These are phyloP conservation scores for Drosophila subpulchrella DNA, from an alignment of 1,140 invertebrate species.

Conservation along the genomic window DNA sequence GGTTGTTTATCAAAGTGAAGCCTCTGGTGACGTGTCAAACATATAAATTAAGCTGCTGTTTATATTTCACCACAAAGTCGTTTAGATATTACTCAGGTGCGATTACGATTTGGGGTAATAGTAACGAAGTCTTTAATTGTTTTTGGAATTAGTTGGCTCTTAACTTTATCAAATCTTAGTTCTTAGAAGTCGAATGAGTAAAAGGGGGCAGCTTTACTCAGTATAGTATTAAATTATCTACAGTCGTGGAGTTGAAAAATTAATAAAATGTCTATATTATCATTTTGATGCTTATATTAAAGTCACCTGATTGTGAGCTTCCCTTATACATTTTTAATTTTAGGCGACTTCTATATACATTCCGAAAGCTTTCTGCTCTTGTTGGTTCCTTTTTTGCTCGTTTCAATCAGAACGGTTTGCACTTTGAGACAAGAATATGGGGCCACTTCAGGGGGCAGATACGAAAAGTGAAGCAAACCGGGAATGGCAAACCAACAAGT, in stretches of 20 bases:
- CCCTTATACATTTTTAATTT: constrained; percentile 13
- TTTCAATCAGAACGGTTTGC: constrained; percentile 57
- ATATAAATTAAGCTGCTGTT: constrained; percentile 22
- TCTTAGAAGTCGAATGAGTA: background rate
- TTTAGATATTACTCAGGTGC: constrained; percentile 5
- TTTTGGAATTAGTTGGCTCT: background rate
- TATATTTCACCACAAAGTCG: constrained; percentile 21
- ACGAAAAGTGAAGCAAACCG: constrained; percentile 47
- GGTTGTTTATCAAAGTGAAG: constrained; percentile 24
- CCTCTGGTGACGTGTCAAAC: constrained; percentile 19
- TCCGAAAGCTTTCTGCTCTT: constrained; percentile 17
- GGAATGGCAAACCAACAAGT: constrained; percentile 26
- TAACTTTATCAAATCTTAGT: constrained; percentile 9
- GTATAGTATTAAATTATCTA: too few species aligned
- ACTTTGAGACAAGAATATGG: constrained; percentile 60
- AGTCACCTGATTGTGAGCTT: constrained; percentile 2
- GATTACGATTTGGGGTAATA: background rate
- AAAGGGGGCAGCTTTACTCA: background rate
- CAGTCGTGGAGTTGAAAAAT: background rate
- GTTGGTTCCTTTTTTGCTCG: constrained; percentile 16
- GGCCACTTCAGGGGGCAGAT: constrained; percentile 41
- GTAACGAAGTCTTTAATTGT: background rate
- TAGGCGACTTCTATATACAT: constrained; percentile 1
- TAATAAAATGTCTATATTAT: background rate
- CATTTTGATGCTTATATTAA: background rate